Base-by-base conservation (phyloP, 1,140 invertebrate genomes). In the Leptonema lineaticorne region DNA sequence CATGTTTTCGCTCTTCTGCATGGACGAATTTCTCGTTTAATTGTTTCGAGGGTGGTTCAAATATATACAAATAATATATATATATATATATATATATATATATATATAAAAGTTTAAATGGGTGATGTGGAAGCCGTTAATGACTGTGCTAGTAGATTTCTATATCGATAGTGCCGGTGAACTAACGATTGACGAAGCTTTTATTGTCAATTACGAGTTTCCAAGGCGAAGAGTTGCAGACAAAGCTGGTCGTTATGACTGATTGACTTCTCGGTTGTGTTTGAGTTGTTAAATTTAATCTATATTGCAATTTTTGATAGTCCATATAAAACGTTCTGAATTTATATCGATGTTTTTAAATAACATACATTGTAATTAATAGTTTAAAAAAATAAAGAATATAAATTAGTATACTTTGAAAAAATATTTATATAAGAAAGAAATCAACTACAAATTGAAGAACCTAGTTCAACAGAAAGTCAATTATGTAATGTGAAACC, bases 141-240 rank as follows among this genome's bases (percentile, higher is more conserved):
- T 30, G 14, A 24, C 20, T 27, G 3, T 29, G 28, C 11, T 24
- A 18, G 4, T 14, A 20, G 29, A n/a, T 18, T 1, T 7, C 18
- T 2, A 14, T 20, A 20, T 30, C 6, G 20, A 11, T 22, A 20
- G 33, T 2, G 7, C 27, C 27, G 28, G 26, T 6, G 1, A 11
- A 14, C 27, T 6, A 26, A 9, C 7, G 20, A n/a, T 6, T 26
- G 33, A 11, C 29, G 33, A 37, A 67, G 69, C 69, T 70, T 70
- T 70, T 70, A 67, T 70, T 64, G 53, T 53, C 58, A 70, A 70
- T 70, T 70, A 70, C 62, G 68, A 69, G 68, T 62, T 69, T 63
- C 50, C 2, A n/a, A 64, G 69, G 62, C 50, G 57, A 48, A 16
- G 46, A 62, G 63, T 1, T 45, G 57, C 9, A 22, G 33, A 46